A percentile compares a stretch with the other conserved stretches of the same genome.
Conservation (phyloP, 2,113 vertebrate genomes). For the Scartelaos histophorus region DNA sequence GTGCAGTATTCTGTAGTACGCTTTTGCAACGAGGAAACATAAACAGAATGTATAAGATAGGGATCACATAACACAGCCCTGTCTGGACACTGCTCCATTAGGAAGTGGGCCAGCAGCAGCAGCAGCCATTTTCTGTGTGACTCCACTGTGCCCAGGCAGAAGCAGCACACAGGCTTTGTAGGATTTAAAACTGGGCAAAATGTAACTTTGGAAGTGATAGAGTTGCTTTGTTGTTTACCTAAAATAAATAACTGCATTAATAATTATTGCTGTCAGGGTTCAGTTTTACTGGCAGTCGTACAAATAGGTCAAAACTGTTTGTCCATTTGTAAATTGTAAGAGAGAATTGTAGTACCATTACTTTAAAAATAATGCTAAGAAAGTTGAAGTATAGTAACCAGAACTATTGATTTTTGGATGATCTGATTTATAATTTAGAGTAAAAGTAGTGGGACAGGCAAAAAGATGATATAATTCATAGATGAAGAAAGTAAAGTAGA, state of each 20-base stretch:
- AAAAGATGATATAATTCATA: neutral
- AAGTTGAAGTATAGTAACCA: neutral
- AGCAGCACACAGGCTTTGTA: constrained; percentile 50
- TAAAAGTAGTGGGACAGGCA: neutral
- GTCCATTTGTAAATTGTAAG: too few species aligned
- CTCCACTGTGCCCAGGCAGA: constrained; percentile 47
- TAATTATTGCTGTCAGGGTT: neutral
- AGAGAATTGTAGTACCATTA: neutral
- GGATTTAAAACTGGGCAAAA: neutral
- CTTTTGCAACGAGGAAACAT: constrained; percentile 13
- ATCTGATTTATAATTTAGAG: neutral
- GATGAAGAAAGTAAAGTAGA: neutral
- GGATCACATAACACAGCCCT: constrained; percentile 42
- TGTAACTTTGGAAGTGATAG: neutral
- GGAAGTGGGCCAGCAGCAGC: constrained; percentile 46
- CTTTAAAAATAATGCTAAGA: neutral
- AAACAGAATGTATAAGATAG: constrained; percentile 46
- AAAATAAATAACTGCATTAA: neutral
- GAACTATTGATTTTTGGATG: neutral
- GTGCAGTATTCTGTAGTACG: constrained; percentile 10
- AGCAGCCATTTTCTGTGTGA: constrained; percentile 35
- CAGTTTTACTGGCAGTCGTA: neutral
- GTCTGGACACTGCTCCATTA: constrained; percentile 54
- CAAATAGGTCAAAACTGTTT: neutral
- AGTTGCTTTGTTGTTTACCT: neutral